Conservation (phyloP, 2,888 invertebrate genomes). For the Heteromurus nitidus region DNA sequence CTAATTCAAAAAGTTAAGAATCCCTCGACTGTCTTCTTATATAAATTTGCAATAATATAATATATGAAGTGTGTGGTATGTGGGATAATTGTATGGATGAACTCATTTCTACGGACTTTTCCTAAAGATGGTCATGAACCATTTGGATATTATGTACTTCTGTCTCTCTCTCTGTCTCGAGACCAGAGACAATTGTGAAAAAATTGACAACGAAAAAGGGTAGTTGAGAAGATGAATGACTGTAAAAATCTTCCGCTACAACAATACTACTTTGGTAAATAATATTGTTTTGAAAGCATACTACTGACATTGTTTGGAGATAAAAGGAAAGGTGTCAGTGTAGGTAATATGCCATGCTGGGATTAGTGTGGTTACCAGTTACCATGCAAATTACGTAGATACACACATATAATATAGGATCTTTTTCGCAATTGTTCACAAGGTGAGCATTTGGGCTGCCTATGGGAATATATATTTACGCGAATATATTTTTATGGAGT, state of each 20-base stretch:
- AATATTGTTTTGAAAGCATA: not conserved
- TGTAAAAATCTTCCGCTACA: conserved; percentile 1
- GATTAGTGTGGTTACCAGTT: not conserved
- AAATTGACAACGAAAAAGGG: conserved; percentile 17
- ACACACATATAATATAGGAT: too few species aligned
- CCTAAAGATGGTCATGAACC: conserved; percentile 37
- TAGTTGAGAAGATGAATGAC: conserved; percentile 6
- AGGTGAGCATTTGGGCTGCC: not conserved
- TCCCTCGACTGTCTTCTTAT: not conserved
- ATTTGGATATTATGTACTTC: too few species aligned
- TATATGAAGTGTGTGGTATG: too few species aligned
- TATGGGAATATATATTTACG: not conserved
- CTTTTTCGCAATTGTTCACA: too few species aligned
- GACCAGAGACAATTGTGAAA: conserved; percentile 41
- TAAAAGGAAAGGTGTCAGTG: not conserved
- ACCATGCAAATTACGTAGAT: not conserved
- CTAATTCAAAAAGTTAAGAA: not conserved
- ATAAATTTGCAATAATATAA: not conserved
- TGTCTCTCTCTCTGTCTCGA: too few species aligned
- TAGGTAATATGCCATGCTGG: not conserved
- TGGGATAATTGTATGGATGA: too few species aligned
- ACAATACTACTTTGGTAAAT: not conserved
- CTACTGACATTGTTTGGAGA: conserved; percentile 17
- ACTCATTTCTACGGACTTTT: not conserved
- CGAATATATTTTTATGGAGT: not conserved